Base-by-base conservation (phyloP, 2,797 vertebrate genomes). In the Eidolon dupreanum region DNA sequence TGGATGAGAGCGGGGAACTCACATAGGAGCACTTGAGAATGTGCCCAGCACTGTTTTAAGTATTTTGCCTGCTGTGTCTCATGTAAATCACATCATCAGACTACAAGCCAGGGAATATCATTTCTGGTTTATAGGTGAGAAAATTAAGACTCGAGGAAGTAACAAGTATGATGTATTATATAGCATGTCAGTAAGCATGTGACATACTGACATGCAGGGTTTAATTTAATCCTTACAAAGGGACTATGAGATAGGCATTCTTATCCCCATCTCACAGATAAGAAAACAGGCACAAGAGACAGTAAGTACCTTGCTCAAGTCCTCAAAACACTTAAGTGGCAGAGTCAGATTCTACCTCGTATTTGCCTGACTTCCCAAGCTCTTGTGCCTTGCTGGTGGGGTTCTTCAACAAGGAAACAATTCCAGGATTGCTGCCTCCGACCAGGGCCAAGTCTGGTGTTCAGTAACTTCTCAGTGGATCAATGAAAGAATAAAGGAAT, bases 331-430 rank as follows among this genome's bases (percentile, higher is more conserved):
- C 31, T 36, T n/a, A 51, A 24, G 13, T 24, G 51, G 57, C 51
- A n/a, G n/a, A 66, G 20, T 12, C 13, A 0, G 33, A 36, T 38
- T 51, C 70, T 43, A 6, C 9, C 5, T 51, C 19, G 0, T 38
- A 13, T 38, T 28, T 51, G 38, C 24, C 59, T 77, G 36, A 24
- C 49, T 53, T 74, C 11, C 31, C 41, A 31, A 66, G 59, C 11
- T 4, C 41, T 66, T 3, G 12, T 7, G 3, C 68, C 22, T 59
- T 22, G 17, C 16, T 2, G 0, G 0, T 53, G 12, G 28, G 9
- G 15, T 49, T 28, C 22, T 28, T 16, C 31, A 17, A 33, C 33
- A 41, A 20, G n/a, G 46, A 41, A 53, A 41, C 2, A 6, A 6
- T 2, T 33, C 11, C 3, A 17, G 22, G 12, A 33, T 6, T 10